A percentile compares a stretch with the other conserved stretches of the same genome.
phyloP scores from a whole-genome alignment of 2,888 invertebrate genomes.

The Athripsodes cinereus region DNA sequence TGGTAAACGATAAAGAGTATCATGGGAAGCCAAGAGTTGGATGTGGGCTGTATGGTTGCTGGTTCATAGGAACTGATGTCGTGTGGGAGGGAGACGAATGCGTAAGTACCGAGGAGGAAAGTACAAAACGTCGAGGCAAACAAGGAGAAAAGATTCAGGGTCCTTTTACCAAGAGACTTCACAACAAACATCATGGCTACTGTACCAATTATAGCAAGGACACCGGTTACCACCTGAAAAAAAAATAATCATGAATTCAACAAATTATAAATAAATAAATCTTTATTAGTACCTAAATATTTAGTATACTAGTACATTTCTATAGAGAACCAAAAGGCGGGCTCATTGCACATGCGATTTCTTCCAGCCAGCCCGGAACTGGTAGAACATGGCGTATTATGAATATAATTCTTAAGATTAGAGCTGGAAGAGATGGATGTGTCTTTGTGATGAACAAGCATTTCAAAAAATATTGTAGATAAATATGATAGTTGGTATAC shows the following conservation, averaged over 20 bases:
- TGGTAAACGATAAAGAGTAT: conserved; percentile 40
- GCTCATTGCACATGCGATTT: no score
- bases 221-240: conserved; percentile 19
- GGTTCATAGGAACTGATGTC: conserved; percentile 43
- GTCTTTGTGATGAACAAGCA: no score
- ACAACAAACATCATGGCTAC: conserved; percentile 16
- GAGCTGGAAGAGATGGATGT: no score
- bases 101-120: conserved; percentile 43
- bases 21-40: conserved; percentile 38
- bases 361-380: no score
- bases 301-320: no score
- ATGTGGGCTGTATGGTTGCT: conserved; percentile 10
- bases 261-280: no score
- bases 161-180: conserved; percentile 33
- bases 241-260: background rate
- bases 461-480: no score
- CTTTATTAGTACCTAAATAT: no score
- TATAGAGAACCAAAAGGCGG: no score
- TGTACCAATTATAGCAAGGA: conserved; percentile 17
- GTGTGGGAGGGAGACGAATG: conserved; percentile 35
- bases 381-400: no score
- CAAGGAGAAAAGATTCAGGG: conserved; percentile 40
- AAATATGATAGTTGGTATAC: no score
- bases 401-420: no score
- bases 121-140: conserved; percentile 40